Percentiles rank a stretch among this genome's conserved stretches.
Conservation (phyloP, 2,113 vertebrate species). For the Drymodes brunneopygia region DNA sequence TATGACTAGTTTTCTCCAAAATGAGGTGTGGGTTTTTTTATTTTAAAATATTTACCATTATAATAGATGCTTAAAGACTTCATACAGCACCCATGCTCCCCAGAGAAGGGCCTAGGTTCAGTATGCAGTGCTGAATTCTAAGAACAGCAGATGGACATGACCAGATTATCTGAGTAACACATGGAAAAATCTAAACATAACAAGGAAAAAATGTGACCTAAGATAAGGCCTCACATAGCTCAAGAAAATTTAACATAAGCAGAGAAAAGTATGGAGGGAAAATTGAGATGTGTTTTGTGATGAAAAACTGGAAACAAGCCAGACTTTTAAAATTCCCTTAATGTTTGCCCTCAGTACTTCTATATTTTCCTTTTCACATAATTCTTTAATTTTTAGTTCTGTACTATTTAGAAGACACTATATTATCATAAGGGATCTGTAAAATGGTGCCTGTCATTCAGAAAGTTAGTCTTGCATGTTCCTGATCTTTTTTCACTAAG, state of each 20-base stretch:
- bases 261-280: neutral
- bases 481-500: neutral
- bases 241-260: neutral
- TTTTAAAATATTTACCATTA: neutral
- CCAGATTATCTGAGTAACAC: neutral
- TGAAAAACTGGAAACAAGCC: neutral
- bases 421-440: neutral
- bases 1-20: neutral
- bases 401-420: neutral
- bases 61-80: neutral
- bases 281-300: neutral
- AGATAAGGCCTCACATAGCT: neutral
- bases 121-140: neutral
- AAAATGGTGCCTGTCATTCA: neutral
- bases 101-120: neutral
- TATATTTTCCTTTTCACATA: neutral
- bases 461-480: neutral
- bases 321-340: neutral
- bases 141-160: neutral
- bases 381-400: neutral
- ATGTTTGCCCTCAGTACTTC: neutral
- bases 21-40: neutral
- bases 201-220: neutral
- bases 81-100: neutral
- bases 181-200: neutral